These are phyloP conservation scores for Pardalotus punctatus DNA, from an alignment of 2,113 vertebrate species.

Conservation along the genomic window DNA sequence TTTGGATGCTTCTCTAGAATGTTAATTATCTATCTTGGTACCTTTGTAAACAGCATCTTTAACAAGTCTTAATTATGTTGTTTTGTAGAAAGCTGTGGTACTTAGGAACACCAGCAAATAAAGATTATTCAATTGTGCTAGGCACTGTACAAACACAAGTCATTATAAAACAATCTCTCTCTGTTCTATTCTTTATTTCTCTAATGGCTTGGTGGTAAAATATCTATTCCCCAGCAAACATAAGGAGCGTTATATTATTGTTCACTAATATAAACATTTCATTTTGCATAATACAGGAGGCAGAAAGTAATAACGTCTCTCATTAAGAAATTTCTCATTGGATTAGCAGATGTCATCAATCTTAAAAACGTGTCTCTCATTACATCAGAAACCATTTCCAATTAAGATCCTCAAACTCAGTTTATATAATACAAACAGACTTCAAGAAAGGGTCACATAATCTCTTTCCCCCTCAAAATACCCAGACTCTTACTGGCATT, in stretches of 20 bases:
- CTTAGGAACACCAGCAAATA: not conserved
- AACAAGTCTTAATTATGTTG: not conserved
- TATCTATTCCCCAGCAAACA: constrained; percentile 20
- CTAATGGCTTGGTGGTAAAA: not conserved
- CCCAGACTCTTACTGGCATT: not conserved
- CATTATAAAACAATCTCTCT: constrained; percentile 37
- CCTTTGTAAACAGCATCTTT: not conserved
- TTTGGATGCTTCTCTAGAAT: not conserved
- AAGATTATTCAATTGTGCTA: not conserved
- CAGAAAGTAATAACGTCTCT: constrained; percentile 11
- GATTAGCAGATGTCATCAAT: not conserved
- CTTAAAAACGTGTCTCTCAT: constrained; percentile 22
- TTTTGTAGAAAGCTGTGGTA: not conserved
- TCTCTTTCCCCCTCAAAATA: not conserved
- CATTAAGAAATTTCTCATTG: constrained; percentile 46
- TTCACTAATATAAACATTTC: constrained; percentile 47
- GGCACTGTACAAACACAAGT: not conserved
- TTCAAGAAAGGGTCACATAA: not conserved
- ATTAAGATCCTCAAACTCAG: not conserved
- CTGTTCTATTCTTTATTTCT: not conserved
- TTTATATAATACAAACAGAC: not conserved
- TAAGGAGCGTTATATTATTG: not conserved
- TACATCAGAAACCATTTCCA: not conserved
- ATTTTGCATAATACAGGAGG: constrained; percentile 32
- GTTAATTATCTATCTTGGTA: not conserved